Evolutionary conservation across 2,888 invertebrate genomes (phyloP), one percentile per base, ranked within the genome.

Genomic region (Agrotis ipsilon): DNA sequence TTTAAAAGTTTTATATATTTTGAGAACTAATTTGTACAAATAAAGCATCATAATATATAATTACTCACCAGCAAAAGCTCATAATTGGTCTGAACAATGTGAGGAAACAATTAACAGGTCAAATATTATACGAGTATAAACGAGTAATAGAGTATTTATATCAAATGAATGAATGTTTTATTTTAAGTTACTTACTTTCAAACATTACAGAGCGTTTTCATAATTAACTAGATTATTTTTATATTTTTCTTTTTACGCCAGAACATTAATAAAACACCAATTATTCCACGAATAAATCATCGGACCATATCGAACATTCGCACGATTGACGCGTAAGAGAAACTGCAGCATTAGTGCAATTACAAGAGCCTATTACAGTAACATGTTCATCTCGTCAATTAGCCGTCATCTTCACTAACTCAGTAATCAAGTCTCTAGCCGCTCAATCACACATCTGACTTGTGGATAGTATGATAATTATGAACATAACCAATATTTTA

Each of bases 361-460:
- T 80, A 74, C 60, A 24, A 59, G 65, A 27, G 43, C 48, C 46
- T 71, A 63, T 72, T 66, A 72, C 32, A 59, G 62, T 43, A 61
- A 66, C 58, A 72, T 72, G 70, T 72, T 58, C 59, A 68, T 72
- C 21, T 16, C n/a, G 19, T 58, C 74, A 72, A 81, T 71, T 72
- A 72, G 14, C 24, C 4, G 32, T 32, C 64, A 54, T 14, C 57
- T 6, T 59, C 54, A 55, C 39, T 1, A 51, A 11, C 21, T 18
- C 54, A 19, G 5, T 49, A 63, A 72, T 81, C 64, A 52, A 66
- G 65, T 27, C 52, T 7, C 57, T 43, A 66, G 39, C 52, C 32
- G 51, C 59, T 77, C 68, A 77, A 63, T 81, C 57, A 64, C n/a
- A 61, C 49, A 64, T 54, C 46, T 61, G 4, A 27, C 32, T 51